phyloP scores from a whole-genome alignment of 2,797 vertebrate genomes.

The Chanos chanos region DNA sequence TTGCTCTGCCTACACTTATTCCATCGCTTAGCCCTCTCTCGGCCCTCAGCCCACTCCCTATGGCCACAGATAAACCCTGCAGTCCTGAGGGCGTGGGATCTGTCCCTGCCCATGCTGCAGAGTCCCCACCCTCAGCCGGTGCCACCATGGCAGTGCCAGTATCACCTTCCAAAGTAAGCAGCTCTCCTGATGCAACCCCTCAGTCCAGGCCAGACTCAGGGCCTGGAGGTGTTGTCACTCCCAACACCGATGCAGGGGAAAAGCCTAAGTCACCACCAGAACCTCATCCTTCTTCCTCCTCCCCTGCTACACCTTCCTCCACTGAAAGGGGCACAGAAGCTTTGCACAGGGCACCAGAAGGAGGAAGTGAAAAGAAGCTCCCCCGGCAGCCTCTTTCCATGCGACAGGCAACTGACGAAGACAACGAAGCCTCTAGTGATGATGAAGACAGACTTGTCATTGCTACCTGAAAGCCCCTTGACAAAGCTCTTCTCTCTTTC shows the following conservation, averaged over 20 bases:
- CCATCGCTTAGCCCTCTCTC: constrained; percentile 78
- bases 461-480: constrained; percentile 76
- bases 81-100: constrained; percentile 49
- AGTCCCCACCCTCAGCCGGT: constrained; percentile 31
- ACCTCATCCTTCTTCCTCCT: constrained; percentile 28
- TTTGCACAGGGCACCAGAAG: constrained; percentile 32
- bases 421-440: constrained; percentile 89
- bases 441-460: constrained; percentile 97
- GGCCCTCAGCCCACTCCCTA: constrained; percentile 56
- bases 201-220: constrained; percentile 22
- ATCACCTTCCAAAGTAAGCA: constrained; percentile 32
- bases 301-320: constrained; percentile 32
- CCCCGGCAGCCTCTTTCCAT: constrained; percentile 54
- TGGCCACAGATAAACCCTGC: constrained; percentile 50
- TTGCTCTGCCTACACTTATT: constrained; percentile 86
- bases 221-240: constrained; percentile 34
- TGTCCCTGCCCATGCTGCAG: constrained; percentile 37
- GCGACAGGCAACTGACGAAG: constrained; percentile 73
- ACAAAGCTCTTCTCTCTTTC: constrained; percentile 35
- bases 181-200: constrained; percentile 8
- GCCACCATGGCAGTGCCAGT: constrained; percentile 30
- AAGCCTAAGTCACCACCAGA: constrained; percentile 36
- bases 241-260: constrained; percentile 30
- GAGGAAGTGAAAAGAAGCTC: constrained; percentile 39
- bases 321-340: constrained; percentile 23